Percentiles rank a stretch among this genome's conserved stretches.
Conservation (phyloP, 2,797 vertebrate species). For the Ambastaia sidthimunki region DNA sequence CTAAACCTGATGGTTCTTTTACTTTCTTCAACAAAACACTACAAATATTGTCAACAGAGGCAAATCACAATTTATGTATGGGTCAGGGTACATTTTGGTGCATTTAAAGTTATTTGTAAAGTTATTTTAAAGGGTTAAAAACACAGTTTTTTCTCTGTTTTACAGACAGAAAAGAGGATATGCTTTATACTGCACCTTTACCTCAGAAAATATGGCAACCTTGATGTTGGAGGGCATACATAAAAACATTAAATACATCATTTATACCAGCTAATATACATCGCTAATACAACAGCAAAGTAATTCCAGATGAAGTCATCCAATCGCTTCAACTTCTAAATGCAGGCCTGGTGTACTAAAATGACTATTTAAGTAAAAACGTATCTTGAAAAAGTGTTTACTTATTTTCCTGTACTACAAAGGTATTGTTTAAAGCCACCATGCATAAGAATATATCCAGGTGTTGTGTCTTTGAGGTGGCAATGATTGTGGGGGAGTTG, state of each 20-base stretch:
- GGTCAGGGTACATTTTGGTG: background rate
- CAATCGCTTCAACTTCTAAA: background rate
- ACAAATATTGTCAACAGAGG: background rate
- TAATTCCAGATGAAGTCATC: background rate
- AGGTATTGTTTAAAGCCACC: background rate
- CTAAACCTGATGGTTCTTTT: slow-evolving; percentile 28
- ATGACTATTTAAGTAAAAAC: background rate
- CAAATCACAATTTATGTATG: background rate
- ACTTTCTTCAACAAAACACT: slow-evolving; percentile 29
- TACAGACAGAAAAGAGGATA: background rate
- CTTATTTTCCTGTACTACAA: background rate
- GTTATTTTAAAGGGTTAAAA: background rate
- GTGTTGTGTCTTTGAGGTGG: background rate
- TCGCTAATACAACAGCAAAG: slow-evolving; percentile 18
- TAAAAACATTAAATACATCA: slow-evolving; percentile 17
- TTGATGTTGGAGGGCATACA: background rate
- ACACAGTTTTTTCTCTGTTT: background rate
- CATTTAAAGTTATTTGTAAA: background rate
- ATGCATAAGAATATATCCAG: slow-evolving; percentile 17
- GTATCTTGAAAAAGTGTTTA: background rate
- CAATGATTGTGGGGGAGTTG: background rate
- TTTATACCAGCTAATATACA: slow-evolving; percentile 16
- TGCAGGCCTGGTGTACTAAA: background rate
- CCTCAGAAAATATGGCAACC: background rate
- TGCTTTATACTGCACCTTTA: slow-evolving; percentile 7